Conservation (phyloP, 2,888 invertebrate species). For the Rosalia funebris region DNA sequence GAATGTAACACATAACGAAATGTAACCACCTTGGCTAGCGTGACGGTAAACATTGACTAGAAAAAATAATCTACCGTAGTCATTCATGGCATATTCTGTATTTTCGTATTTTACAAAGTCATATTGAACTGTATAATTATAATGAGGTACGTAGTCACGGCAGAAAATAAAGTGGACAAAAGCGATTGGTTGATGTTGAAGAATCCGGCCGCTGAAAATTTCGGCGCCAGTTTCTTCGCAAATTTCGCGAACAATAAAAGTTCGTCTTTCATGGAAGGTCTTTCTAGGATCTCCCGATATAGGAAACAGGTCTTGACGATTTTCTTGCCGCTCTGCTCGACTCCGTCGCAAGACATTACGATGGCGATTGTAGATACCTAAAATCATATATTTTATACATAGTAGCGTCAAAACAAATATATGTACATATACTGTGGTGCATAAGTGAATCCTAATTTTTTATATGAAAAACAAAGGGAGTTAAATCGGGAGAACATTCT, state of each 20-base stretch:
- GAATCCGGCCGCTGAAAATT: slow-evolving; percentile 40
- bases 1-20: too few species aligned
- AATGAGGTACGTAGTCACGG: slow-evolving; percentile 37
- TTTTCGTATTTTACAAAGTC: slow-evolving; percentile 13
- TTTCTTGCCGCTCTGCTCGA: slow-evolving; percentile 31
- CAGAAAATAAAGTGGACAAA: slow-evolving; percentile 33
- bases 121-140: slow-evolving; percentile 40
- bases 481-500: too few species aligned
- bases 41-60: too few species aligned
- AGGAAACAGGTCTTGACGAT: slow-evolving; percentile 34
- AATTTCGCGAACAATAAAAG: slow-evolving; percentile 28
- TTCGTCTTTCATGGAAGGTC: slow-evolving; percentile 28
- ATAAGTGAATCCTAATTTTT: too few species aligned
- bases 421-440: too few species aligned
- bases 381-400: too few species aligned
- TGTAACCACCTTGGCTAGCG: too few species aligned
- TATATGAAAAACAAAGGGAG: too few species aligned
- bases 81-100: too few species aligned
- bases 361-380: slow-evolving; percentile 36
- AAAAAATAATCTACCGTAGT: too few species aligned
- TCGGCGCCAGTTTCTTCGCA: slow-evolving; percentile 30
- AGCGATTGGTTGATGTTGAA: slow-evolving; percentile 36
- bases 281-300: slow-evolving; percentile 32
- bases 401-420: too few species aligned
- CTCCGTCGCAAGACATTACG: slow-evolving; percentile 34